Base-by-base conservation (phyloP, 2,888 invertebrate species). In the Ectemnius lituratus region DNA sequence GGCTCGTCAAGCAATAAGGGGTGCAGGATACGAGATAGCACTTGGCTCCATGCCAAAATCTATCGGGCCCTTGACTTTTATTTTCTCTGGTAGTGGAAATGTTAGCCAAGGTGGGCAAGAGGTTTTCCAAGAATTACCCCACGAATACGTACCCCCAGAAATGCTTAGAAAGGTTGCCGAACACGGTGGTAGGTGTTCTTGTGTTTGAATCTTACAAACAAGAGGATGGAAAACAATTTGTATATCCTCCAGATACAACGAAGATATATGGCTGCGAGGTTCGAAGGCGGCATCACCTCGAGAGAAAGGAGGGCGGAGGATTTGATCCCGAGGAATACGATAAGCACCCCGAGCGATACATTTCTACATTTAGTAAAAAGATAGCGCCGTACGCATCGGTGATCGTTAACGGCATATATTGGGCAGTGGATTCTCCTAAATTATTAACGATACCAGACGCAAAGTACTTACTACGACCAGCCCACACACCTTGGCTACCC, bases 1-100 rank as follows among this genome's bases (percentile, higher is more conserved):
- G 97, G 99, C 99, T 0, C 94, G 97, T 28, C 99, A 99, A 91
- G 98, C 99, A 0, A 96, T 99, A 57, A 93, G 99, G 18, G 99
- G 99, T 90, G 98, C 98, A n/a, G 99, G 99, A 0, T 99, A 99
- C 91, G 99, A 99, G 92, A 98, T 99, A 62, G 95, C 99, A 0
- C 92, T 99, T 65, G 93, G 95, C 3, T 95, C 97, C 92, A 97
- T 99, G 98, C 99, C 99, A 1, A 97, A 97, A 91, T 99, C 99
- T 0, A 95, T 99, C 63, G 99, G 99, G 2, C 99, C 99, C 0
- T 92, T 99, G 63, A 98, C 98, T 0, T 98, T 99, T 91, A 97
- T 99, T 0, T 99, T 99, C 89, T 98, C 99, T 8, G 99, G 99
- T 6, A 97, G 97, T 4, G 99, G 99, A 18, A 99, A 99, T 91